phyloP scores from a whole-genome alignment of 1,140 invertebrate genomes.

The Hycleus cichorii region DNA sequence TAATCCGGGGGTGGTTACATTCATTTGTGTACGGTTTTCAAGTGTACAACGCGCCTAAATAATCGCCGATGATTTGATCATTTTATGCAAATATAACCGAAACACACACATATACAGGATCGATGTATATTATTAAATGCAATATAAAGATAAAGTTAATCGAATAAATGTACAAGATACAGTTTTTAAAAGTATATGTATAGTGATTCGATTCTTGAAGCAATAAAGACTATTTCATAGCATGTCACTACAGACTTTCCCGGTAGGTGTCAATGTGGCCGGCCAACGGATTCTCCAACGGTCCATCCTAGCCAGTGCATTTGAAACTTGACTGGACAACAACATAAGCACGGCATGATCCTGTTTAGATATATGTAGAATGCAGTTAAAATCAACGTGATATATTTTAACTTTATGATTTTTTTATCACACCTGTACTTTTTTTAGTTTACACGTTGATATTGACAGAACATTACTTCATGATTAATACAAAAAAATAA shows the following conservation, averaged over 20 bases:
- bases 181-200: conserved; percentile 28
- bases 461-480: no score
- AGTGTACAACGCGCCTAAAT: background rate
- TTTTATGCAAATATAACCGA: conserved; percentile 13
- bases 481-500: no score
- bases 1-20: conserved; percentile 1
- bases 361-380: conserved; percentile 33
- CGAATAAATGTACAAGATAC: conserved; percentile 26
- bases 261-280: conserved; percentile 34
- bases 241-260: conserved; percentile 37
- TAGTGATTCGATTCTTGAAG: conserved; percentile 33
- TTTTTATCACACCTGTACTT: conserved; percentile 34
- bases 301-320: background rate
- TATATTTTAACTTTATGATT: conserved; percentile 33
- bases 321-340: conserved; percentile 15
- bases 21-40: conserved; percentile 8
- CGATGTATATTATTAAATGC: background rate
- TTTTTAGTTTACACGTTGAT: conserved; percentile 16
- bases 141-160: conserved; percentile 25
- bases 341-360: conserved; percentile 27
- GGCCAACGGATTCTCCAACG: conserved; percentile 10
- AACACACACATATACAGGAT: no score
- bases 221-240: conserved; percentile 39
- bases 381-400: conserved; percentile 35
- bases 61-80: conserved; percentile 3